Evolutionary conservation across 1,140 invertebrate genomes (phyloP).

Genomic region (Drosophila pseudoananassae): DNA sequence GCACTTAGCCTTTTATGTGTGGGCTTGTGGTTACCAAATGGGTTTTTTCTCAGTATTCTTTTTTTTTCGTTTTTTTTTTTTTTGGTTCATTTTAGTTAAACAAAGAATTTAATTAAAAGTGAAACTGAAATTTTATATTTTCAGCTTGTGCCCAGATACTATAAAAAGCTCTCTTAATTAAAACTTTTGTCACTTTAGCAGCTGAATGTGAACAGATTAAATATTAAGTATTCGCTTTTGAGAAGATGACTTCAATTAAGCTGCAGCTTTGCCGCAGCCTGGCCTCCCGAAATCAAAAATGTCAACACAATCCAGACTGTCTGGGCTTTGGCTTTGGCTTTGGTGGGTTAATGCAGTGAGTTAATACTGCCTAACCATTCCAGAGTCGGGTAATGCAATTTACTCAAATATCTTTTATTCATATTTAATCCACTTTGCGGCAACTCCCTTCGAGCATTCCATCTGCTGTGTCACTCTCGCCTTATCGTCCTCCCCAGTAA

Average conservation of each 20-base stretch:
- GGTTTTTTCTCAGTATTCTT: slow-evolving; percentile 26
- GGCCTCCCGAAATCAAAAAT: slow-evolving; percentile 41
- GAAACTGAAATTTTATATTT: slow-evolving; percentile 58
- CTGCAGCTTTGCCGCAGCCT: slow-evolving; percentile 29
- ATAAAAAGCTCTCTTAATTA: slow-evolving; percentile 55
- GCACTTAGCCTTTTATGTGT: slow-evolving; percentile 26
- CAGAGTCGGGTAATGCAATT: slow-evolving; percentile 64
- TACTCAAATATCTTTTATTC: slow-evolving; percentile 80
- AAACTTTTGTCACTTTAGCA: slow-evolving; percentile 49
- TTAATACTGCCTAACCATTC: slow-evolving; percentile 51
- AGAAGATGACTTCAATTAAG: slow-evolving; percentile 17
- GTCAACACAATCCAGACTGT: slow-evolving; percentile 27
- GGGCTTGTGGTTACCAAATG: slow-evolving; percentile 51
- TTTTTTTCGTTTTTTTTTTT: slow-evolving; percentile 9
- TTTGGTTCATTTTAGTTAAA: slow-evolving; percentile 50
- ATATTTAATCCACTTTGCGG: slow-evolving; percentile 79
- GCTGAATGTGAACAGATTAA: slow-evolving; percentile 43
- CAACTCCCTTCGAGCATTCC: slow-evolving; percentile 54
- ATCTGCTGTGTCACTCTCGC: slow-evolving; percentile 37
- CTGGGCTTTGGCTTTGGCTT: neutral
- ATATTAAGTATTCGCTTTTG: slow-evolving; percentile 32
- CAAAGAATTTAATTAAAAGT: slow-evolving; percentile 64
- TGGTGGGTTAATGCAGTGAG: slow-evolving; percentile 51
- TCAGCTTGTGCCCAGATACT: slow-evolving; percentile 22
- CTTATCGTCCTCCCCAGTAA: slow-evolving; percentile 15